phyloP scores from a whole-genome alignment of 2,113 vertebrate genomes.

The Petromus typicus region DNA sequence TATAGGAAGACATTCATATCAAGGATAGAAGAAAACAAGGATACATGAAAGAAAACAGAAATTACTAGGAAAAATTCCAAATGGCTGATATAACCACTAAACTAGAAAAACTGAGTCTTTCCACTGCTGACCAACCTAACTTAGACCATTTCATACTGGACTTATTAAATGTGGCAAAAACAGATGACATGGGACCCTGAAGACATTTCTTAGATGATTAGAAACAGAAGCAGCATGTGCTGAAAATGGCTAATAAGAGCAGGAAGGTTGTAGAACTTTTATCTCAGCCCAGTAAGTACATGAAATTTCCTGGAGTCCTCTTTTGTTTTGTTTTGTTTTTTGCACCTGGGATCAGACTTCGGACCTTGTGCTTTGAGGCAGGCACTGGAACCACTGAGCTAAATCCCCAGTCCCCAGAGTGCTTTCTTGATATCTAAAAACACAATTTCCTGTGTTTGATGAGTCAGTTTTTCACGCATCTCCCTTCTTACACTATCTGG shows the following conservation, averaged over 20 bases:
- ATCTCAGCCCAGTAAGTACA: not conserved
- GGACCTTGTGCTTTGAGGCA: too few species aligned
- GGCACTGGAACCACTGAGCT: too few species aligned
- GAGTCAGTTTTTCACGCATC: not conserved
- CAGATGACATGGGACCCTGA: not conserved
- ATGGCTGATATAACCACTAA: not conserved
- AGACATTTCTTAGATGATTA: not conserved
- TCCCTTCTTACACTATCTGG: not conserved
- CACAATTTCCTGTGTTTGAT: not conserved
- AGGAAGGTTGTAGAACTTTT: not conserved
- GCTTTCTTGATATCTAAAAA: not conserved
- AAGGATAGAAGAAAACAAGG: not conserved
- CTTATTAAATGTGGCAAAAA: slow-evolving; percentile 3
- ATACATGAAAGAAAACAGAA: slow-evolving; percentile 12
- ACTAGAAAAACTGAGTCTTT: not conserved
- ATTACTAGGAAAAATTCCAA: slow-evolving; percentile 37
- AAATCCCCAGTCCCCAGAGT: too few species aligned
- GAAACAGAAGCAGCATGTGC: not conserved
- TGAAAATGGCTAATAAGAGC: not conserved
- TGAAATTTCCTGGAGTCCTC: not conserved
- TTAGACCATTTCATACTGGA: not conserved
- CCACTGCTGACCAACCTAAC: not conserved
- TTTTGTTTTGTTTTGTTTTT: too few species aligned
- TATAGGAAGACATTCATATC: not conserved
- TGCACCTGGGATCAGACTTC: too few species aligned